Percentiles rank a stretch among this genome's conserved stretches.
Evolutionary conservation across 2,113 vertebrate species (phyloP).

Genomic region (Sporophila hypoxantha): DNA sequence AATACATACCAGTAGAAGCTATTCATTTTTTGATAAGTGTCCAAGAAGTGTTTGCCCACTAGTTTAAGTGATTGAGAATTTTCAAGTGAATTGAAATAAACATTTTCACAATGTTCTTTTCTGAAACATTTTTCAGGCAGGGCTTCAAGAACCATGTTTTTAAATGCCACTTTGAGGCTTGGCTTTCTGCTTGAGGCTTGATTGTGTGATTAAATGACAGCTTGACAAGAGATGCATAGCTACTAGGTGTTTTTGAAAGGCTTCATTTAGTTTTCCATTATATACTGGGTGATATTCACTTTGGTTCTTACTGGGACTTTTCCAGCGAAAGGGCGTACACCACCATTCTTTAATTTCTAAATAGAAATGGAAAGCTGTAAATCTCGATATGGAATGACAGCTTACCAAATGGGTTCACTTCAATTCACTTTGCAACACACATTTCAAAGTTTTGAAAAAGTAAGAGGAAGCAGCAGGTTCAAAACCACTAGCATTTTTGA

Average conservation of each 20-base stretch:
- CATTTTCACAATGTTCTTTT: background rate
- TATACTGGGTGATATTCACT: constrained; percentile 19
- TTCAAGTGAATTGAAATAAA: background rate
- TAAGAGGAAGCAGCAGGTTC: constrained; percentile 27
- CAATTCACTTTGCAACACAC: constrained; percentile 21
- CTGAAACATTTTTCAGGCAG: background rate
- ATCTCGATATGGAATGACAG: constrained; percentile 51
- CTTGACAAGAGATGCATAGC: constrained; percentile 21
- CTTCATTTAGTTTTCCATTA: constrained; percentile 54
- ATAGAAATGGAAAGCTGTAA: constrained; percentile 53
- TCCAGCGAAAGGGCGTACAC: constrained; percentile 35
- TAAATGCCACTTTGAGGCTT: background rate
- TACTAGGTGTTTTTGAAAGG: constrained; percentile 41
- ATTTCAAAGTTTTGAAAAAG: constrained; percentile 29
- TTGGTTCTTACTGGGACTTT: constrained; percentile 49
- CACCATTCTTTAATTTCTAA: constrained; percentile 52
- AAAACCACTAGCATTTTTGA: background rate
- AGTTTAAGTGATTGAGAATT: background rate
- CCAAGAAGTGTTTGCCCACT: background rate
- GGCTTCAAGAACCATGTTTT: background rate
- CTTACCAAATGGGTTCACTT: constrained; percentile 30
- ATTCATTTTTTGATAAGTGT: background rate
- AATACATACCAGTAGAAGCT: background rate
- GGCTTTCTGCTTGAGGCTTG: background rate
- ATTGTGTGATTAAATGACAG: constrained; percentile 45